These are phyloP conservation scores for Athene cunicularia DNA, from an alignment of 2,113 vertebrate species.

Conservation along the genomic window DNA sequence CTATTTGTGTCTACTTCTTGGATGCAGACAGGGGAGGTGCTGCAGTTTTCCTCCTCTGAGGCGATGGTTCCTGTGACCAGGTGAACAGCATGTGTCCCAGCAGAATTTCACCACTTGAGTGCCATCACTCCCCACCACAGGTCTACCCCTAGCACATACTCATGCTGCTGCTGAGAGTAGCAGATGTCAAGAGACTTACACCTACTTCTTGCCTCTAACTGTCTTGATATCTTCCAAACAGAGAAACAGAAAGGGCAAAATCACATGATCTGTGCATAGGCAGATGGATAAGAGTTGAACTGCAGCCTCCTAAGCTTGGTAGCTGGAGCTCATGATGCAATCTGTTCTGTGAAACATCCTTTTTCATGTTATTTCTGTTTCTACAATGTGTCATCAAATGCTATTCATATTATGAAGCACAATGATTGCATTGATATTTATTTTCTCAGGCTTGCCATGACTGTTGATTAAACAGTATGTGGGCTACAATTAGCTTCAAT, in stretches of 20 bases:
- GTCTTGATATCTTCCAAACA: not conserved
- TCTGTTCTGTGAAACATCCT: constrained; percentile 42
- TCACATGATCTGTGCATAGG: not conserved
- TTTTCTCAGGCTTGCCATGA: not conserved
- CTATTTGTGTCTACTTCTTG: rapidly evolving
- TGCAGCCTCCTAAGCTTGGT: not conserved
- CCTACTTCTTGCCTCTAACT: not conserved
- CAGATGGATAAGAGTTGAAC: not conserved
- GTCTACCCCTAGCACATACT: not conserved
- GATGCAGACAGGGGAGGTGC: not conserved
- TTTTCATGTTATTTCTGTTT: constrained; percentile 47
- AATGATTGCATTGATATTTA: not conserved
- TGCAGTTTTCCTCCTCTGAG: not conserved
- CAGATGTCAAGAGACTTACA: not conserved
- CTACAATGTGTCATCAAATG: constrained; percentile 32
- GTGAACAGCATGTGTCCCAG: not conserved
- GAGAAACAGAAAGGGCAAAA: not conserved
- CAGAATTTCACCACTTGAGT: not conserved
- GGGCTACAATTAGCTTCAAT: not conserved
- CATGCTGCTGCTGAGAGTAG: not conserved
- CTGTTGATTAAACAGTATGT: constrained; percentile 4
- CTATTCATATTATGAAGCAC: not conserved
- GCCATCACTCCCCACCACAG: rapidly evolving
- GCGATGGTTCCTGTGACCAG: rapidly evolving
- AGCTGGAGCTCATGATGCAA: not conserved